phyloP scores from a whole-genome alignment of 2,888 invertebrate species.

The Drosophila meridionalis region DNA sequence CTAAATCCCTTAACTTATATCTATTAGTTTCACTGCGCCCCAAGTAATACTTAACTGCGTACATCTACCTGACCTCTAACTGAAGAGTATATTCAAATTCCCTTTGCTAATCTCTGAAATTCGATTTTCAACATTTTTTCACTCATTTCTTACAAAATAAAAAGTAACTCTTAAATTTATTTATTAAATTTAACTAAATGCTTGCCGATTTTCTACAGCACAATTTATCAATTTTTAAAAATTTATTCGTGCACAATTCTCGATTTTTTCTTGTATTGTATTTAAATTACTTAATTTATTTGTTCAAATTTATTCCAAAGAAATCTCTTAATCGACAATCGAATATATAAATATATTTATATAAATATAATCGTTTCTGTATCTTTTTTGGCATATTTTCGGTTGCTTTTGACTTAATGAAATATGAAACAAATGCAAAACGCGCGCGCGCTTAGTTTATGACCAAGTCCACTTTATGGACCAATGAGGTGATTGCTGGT shows the following conservation, averaged over 20 bases:
- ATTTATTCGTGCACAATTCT: slow-evolving; percentile 52
- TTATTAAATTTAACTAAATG: slow-evolving; percentile 45
- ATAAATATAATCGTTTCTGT: slow-evolving; percentile 43
- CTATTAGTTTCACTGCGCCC: slow-evolving; percentile 47
- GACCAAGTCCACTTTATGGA: slow-evolving; percentile 85
- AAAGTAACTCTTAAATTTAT: slow-evolving; percentile 15
- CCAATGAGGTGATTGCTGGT: slow-evolving; percentile 85
- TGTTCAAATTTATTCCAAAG: slow-evolving; percentile 2
- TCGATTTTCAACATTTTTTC: slow-evolving; percentile 27
- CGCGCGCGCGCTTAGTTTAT: slow-evolving; percentile 82
- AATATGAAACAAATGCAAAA: slow-evolving; percentile 73
- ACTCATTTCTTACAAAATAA: slow-evolving; percentile 12
- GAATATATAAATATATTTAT: slow-evolving; percentile 62
- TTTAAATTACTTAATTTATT: slow-evolving; percentile 12
- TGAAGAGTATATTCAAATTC: slow-evolving; percentile 16
- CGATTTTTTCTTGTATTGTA: slow-evolving; percentile 37
- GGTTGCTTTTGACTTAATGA: slow-evolving; percentile 76
- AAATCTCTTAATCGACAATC: slow-evolving; percentile 53
- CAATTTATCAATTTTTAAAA: slow-evolving; percentile 44
- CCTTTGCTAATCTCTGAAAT: slow-evolving; percentile 19
- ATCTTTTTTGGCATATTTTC: slow-evolving; percentile 71
- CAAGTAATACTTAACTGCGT: slow-evolving; percentile 38
- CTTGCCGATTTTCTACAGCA: slow-evolving; percentile 64
- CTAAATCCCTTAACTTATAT: slow-evolving; percentile 31
- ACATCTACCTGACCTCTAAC: slow-evolving; percentile 36